Conservation (phyloP, 2,888 invertebrate species). For the Argyresthia albistria region DNA sequence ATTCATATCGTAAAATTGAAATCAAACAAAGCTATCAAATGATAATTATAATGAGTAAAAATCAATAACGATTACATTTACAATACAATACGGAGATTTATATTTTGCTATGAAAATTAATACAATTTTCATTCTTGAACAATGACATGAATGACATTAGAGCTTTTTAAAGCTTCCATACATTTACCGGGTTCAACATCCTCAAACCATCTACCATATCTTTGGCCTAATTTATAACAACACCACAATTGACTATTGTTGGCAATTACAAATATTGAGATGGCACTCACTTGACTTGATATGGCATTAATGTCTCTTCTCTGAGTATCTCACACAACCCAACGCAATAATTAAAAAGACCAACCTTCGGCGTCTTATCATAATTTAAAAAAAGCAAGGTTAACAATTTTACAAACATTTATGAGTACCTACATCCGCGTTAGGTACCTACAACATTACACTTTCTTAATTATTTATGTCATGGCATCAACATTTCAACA, state of each 20-base stretch:
- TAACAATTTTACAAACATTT: neutral
- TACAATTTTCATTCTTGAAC: too few relatives aligned
- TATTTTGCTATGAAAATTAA: neutral
- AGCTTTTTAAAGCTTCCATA: too few relatives aligned
- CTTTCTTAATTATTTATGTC: neutral
- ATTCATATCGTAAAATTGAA: too few relatives aligned
- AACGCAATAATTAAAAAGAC: neutral
- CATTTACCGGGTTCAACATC: too few relatives aligned
- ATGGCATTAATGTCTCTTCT: neutral
- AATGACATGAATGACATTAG: too few relatives aligned
- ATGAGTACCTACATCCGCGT: too few relatives aligned
- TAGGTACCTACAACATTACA: neutral
- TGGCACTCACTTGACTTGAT: too few relatives aligned
- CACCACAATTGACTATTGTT: too few relatives aligned
- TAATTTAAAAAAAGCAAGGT: neutral
- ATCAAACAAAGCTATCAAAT: neutral
- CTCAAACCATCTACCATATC: too few relatives aligned
- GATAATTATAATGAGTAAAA: neutral
- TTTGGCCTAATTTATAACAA: neutral
- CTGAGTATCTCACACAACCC: neutral
- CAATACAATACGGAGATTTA: neutral
- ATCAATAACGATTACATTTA: neutral
- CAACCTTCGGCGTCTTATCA: neutral
- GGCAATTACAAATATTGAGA: too few relatives aligned
- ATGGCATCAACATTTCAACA: slow-evolving; percentile 6